Conservation (phyloP, 2,113 vertebrate species). For the Lycaon pictus region DNA sequence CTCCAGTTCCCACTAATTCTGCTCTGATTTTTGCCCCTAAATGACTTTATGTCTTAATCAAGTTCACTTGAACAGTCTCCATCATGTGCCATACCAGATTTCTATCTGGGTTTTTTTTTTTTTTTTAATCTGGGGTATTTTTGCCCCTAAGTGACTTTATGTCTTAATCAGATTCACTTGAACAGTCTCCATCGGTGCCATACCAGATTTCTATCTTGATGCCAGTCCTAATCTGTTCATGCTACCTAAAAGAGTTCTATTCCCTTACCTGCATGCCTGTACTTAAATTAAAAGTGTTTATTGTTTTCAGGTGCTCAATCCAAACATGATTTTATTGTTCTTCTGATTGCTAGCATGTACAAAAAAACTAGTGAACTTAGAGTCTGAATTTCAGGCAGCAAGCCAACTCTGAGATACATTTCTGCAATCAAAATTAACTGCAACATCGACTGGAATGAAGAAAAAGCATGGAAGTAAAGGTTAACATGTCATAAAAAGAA, state of each 20-base stretch:
- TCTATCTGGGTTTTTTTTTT: neutral
- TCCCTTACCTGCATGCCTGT: neutral
- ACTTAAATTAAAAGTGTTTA: neutral
- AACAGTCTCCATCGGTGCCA: neutral
- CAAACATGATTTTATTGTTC: slow-evolving; percentile 24
- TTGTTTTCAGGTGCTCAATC: neutral
- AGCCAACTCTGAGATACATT: neutral
- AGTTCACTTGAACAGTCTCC: neutral
- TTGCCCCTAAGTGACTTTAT: neutral
- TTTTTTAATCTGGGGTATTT: no score
- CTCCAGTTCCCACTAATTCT: neutral
- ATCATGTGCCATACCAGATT: neutral
- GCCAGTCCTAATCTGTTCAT: neutral
- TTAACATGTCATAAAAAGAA: neutral
- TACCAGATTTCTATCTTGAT: neutral
- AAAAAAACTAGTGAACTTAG: slow-evolving; percentile 11
- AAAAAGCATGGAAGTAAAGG: neutral
- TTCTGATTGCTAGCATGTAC: neutral
- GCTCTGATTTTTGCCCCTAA: neutral
- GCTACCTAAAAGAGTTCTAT: neutral
- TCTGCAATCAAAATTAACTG: slow-evolving; percentile 19
- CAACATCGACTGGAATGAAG: neutral
- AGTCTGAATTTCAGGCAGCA: neutral
- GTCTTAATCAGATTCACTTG: neutral
- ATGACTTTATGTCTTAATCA: neutral